Percentiles rank a stretch among this genome's conserved stretches.
These are phyloP conservation scores for Listronotus oregonensis DNA, from an alignment of 1,140 invertebrate species.

Conservation along the genomic window DNA sequence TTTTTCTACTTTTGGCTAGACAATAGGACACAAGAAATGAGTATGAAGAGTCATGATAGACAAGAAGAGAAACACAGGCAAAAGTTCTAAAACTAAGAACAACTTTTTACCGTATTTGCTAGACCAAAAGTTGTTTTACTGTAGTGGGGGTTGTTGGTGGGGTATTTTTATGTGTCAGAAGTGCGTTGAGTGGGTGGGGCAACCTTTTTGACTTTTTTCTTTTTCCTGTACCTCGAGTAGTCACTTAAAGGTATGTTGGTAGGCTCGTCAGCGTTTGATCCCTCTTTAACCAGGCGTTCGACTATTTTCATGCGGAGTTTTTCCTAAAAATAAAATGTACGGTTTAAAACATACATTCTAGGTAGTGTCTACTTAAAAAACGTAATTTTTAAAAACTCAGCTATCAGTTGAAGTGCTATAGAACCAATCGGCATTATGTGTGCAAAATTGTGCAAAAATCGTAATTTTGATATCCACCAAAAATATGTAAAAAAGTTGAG, in stretches of 20 bases:
- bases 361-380: too few species aligned
- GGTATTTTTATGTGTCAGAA: constrained; percentile 25
- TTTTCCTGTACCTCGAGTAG: constrained; percentile 74
- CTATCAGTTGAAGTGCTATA: too few species aligned
- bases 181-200: constrained; percentile 18
- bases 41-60: neutral
- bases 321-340: constrained; percentile 61
- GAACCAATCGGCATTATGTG: too few species aligned
- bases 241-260: constrained; percentile 83
- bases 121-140: constrained; percentile 34
- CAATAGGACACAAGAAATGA: neutral
- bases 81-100: constrained; percentile 13
- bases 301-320: constrained; percentile 79
- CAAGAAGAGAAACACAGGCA: constrained; percentile 19
- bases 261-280: constrained; percentile 85
- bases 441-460: too few species aligned
- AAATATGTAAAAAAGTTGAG: too few species aligned
- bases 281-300: constrained; percentile 76
- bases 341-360: too few species aligned
- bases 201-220: constrained; percentile 22
- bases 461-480: too few species aligned
- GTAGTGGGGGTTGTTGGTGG: constrained; percentile 19
- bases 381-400: too few species aligned
- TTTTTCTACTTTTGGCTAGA: neutral
- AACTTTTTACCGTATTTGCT: constrained; percentile 21